These are phyloP conservation scores for Melospiza georgiana DNA, from an alignment of 2,113 vertebrate genomes.

Conservation along the genomic window DNA sequence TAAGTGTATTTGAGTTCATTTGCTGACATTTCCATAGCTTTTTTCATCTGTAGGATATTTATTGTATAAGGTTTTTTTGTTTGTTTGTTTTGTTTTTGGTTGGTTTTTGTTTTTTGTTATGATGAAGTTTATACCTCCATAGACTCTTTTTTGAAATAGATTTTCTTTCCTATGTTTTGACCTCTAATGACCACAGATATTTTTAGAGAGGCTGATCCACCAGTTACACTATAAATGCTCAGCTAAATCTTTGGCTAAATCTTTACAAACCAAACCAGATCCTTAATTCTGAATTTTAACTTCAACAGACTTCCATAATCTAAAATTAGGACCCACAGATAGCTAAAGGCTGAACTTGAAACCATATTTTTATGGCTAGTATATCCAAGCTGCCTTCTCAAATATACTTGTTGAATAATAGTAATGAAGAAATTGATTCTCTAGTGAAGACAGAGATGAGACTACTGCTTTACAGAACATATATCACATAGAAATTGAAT, in stretches of 20 bases:
- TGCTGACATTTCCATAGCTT: not conserved
- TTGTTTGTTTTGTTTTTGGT: not conserved
- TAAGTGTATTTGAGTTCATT: not conserved
- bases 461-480: not conserved
- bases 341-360: not conserved
- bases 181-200: not conserved
- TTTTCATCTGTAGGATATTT: not conserved
- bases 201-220: not conserved
- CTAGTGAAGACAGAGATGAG: not conserved
- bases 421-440: not conserved
- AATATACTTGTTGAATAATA: not conserved
- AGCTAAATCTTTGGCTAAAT: not conserved
- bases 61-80: fast-evolving
- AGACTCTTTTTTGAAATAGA: not conserved
- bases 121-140: not conserved
- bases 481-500: not conserved
- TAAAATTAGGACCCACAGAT: not conserved
- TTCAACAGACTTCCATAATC: not conserved
- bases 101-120: too few relatives aligned
- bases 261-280: not conserved
- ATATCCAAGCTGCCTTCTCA: not conserved
- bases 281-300: not conserved
- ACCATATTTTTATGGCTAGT: not conserved
- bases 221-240: not conserved
- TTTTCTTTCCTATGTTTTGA: not conserved